Evolutionary conservation across 1,140 invertebrate genomes (phyloP).

Genomic region (Orussus abietinus): DNA sequence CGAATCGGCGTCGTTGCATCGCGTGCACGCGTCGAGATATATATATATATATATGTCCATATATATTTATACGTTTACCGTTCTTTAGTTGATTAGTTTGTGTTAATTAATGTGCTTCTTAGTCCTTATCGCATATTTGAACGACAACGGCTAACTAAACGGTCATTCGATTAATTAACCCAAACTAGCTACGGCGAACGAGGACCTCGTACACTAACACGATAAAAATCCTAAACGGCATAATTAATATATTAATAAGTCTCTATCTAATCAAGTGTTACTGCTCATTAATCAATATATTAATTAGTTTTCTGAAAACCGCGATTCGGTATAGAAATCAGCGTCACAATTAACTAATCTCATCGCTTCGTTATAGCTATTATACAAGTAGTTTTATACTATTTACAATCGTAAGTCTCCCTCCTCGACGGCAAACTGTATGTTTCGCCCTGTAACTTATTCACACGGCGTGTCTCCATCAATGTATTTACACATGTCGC

Average conservation of each 20-base stretch:
- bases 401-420: constrained; percentile 29
- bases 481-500: constrained; percentile 35
- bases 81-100: constrained; percentile 27
- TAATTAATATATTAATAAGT: constrained; percentile 35
- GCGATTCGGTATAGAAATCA: constrained; percentile 16
- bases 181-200: constrained; percentile 21
- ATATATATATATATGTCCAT: no score
- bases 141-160: constrained; percentile 4
- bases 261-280: constrained; percentile 17
- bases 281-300: constrained; percentile 19
- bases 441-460: no score
- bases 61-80: no score
- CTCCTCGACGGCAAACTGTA: constrained; percentile 17
- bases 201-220: constrained; percentile 24
- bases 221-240: constrained; percentile 22
- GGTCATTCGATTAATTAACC: constrained; percentile 22
- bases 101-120: constrained; percentile 23
- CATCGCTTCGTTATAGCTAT: constrained; percentile 13
- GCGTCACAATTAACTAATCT: constrained; percentile 15
- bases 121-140: constrained; percentile 13
- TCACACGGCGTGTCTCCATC: constrained; percentile 19
- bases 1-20: no score
- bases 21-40: no score
- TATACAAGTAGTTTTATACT: constrained; percentile 33
- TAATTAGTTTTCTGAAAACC: constrained; percentile 17